phyloP scores from a whole-genome alignment of 2,113 vertebrate genomes.

The Baryphthengus martii region DNA sequence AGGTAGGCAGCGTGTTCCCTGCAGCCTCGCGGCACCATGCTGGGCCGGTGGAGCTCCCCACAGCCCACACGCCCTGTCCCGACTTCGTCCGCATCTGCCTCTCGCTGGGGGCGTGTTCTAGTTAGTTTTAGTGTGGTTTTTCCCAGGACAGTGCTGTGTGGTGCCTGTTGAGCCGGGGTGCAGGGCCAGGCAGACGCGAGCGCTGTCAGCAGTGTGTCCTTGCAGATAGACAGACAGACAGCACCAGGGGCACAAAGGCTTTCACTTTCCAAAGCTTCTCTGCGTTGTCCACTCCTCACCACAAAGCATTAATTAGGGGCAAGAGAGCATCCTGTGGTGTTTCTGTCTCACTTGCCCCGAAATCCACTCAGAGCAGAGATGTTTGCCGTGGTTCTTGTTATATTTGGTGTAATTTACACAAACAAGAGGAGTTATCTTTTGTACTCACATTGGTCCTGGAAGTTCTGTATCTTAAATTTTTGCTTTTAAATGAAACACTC shows the following conservation, averaged over 20 bases:
- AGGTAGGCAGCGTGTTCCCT: neutral
- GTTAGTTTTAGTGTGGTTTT: neutral
- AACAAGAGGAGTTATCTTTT: neutral
- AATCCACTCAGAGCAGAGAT: neutral
- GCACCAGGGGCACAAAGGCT: fast-evolving
- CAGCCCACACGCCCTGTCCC: neutral
- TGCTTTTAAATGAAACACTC: neutral
- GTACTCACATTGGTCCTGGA: neutral
- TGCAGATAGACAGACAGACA: neutral
- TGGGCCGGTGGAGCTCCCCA: neutral
- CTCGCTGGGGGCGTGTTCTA: neutral
- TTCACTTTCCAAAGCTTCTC: neutral
- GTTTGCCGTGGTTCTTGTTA: neutral
- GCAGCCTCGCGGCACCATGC: neutral
- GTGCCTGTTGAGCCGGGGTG: neutral
- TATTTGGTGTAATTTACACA: neutral
- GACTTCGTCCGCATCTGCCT: neutral
- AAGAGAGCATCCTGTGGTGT: neutral
- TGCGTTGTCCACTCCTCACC: neutral
- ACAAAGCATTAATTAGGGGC: neutral
- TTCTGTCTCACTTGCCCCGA: neutral
- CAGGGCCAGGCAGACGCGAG: fast-evolving
- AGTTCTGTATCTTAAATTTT: neutral
- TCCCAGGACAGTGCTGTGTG: too few relatives aligned
- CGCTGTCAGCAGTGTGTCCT: too few relatives aligned